Conservation (phyloP, 2,888 invertebrate species). For the Eupithecia centaureata region DNA sequence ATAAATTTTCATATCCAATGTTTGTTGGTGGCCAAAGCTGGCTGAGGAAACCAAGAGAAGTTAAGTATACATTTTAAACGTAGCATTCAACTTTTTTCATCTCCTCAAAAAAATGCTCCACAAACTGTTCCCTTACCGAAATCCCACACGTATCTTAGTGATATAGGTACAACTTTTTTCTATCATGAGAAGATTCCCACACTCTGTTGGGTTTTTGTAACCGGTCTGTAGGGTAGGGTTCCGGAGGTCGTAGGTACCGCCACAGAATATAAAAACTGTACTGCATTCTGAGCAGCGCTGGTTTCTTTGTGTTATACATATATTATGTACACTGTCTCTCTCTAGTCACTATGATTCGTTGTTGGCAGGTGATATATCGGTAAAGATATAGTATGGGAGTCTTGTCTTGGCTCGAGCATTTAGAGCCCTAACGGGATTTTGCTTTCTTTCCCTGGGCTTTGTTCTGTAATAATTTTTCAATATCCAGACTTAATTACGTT, state of each 20-base stretch:
- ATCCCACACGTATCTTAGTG: conserved; percentile 25
- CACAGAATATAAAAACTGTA: conserved; percentile 22
- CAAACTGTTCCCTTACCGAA: conserved; percentile 13
- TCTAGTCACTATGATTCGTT: conserved; percentile 10
- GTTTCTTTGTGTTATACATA: conserved; percentile 35
- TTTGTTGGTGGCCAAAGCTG: not conserved
- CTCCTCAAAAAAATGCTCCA: conserved; percentile 5
- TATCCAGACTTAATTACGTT: not conserved
- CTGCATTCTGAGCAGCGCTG: conserved; percentile 18
- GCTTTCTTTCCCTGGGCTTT: not conserved
- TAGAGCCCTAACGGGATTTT: not conserved
- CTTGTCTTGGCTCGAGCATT: not conserved
- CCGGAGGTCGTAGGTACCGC: conserved; percentile 44
- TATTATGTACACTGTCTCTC: conserved; percentile 17
- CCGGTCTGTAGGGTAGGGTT: conserved; percentile 36
- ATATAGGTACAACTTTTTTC: conserved; percentile 43
- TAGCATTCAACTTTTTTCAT: not conserved
- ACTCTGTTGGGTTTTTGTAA: conserved; percentile 57
- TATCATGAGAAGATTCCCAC: conserved; percentile 74
- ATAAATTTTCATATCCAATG: not conserved
- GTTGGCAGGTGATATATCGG: conserved; percentile 18
- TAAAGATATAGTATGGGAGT: not conserved
- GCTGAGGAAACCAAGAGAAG: not conserved
- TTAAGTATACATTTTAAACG: not conserved
- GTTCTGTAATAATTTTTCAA: not conserved